phyloP scores from a whole-genome alignment of 2,113 vertebrate genomes.

The Corydoras maculifer region DNA sequence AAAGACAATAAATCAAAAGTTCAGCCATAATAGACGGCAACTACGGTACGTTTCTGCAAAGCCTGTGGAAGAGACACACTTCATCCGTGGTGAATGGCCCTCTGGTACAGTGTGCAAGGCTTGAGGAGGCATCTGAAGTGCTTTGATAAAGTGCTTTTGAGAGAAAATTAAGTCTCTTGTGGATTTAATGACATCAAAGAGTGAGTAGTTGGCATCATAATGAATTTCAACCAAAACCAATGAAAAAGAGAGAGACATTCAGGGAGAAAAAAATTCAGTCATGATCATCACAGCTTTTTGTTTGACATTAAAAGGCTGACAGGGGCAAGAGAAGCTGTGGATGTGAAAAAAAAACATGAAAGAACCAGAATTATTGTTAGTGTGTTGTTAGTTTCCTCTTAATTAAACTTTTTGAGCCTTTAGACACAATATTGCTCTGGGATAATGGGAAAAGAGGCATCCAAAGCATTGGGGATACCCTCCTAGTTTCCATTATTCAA shows the following conservation, averaged over 20 bases:
- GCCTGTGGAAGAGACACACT: constrained; percentile 8
- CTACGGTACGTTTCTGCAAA: background rate
- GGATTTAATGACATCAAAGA: constrained; percentile 78
- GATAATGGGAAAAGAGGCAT: constrained; percentile 70
- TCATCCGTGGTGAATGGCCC: constrained; percentile 10
- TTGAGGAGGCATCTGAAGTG: constrained; percentile 42
- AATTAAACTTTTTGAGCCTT: constrained; percentile 77
- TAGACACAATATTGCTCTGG: constrained; percentile 75
- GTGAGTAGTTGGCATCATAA: constrained; percentile 62
- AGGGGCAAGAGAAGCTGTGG: constrained; percentile 32
- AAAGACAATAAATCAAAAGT: constrained; percentile 7
- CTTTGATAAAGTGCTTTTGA: constrained; percentile 49
- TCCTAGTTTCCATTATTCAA: constrained; percentile 79
- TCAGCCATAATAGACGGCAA: constrained; percentile 12
- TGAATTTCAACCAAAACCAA: constrained; percentile 62
- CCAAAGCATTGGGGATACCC: constrained; percentile 72
- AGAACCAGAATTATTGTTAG: constrained; percentile 65
- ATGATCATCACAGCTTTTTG: constrained; percentile 65
- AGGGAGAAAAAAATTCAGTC: constrained; percentile 55
- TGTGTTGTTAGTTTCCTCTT: constrained; percentile 65
- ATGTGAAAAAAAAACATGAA: constrained; percentile 53
- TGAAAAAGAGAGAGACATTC: constrained; percentile 25
- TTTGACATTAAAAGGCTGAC: constrained; percentile 69
- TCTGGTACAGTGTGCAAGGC: constrained; percentile 18
- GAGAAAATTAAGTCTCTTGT: constrained; percentile 65